Evolutionary conservation across 1,140 invertebrate genomes (phyloP).

Genomic region (Prorops nasuta): DNA sequence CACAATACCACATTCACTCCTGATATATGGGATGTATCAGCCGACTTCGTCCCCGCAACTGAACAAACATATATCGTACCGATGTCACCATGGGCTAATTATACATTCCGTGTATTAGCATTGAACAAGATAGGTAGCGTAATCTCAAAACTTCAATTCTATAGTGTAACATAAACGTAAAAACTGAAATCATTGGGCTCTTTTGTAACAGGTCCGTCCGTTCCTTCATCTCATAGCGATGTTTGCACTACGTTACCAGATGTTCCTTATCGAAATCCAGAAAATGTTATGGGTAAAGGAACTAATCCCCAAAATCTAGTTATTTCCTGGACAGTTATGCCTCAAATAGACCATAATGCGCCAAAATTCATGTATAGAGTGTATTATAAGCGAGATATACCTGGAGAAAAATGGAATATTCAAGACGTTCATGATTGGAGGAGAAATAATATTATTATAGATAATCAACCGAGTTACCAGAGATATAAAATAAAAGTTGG

Average conservation of each 20-base stretch:
- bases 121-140: slow-evolving; percentile 80
- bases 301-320: slow-evolving; percentile 86
- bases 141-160: not conserved
- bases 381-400: slow-evolving; percentile 79
- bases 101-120: slow-evolving; percentile 93
- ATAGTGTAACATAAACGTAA: not conserved
- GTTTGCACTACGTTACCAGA: slow-evolving; percentile 85
- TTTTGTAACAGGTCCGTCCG: slow-evolving; percentile 63
- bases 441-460: slow-evolving; percentile 64
- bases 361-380: slow-evolving; percentile 90
- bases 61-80: slow-evolving; percentile 73
- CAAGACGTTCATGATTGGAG: slow-evolving; percentile 79
- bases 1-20: slow-evolving; percentile 94
- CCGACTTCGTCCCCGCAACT: slow-evolving; percentile 74
- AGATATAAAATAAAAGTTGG: slow-evolving; percentile 89
- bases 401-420: slow-evolving; percentile 68
- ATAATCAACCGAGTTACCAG: slow-evolving; percentile 89
- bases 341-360: slow-evolving; percentile 94
- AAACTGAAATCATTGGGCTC: slow-evolving; percentile 6
- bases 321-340: slow-evolving; percentile 95
- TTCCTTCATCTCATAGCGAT: slow-evolving; percentile 75
- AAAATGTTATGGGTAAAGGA: slow-evolving; percentile 89
- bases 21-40: slow-evolving; percentile 83
- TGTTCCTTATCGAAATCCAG: slow-evolving; percentile 92
- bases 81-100: slow-evolving; percentile 92